Evolutionary conservation across 2,888 invertebrate genomes (phyloP).

Genomic region (Caenorhabditis afra): DNA sequence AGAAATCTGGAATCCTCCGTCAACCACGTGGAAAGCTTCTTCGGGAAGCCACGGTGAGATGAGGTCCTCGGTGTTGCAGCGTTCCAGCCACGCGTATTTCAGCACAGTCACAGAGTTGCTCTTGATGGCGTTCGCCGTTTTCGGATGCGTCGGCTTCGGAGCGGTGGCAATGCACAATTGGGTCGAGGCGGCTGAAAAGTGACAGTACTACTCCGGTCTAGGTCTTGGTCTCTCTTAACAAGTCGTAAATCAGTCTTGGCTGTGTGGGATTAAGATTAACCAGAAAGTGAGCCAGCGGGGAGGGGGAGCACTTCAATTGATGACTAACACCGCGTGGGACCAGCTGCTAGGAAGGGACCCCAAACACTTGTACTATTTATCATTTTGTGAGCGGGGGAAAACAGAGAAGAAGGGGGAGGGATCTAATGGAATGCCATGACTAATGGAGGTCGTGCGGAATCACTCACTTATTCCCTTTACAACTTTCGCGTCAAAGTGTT

Average conservation of each 20-base stretch:
- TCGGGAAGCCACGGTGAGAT: conserved; percentile 50
- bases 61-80: conserved; percentile 54
- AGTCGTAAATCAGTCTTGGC: conserved; percentile 18
- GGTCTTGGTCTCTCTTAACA: not conserved
- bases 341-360: not conserved
- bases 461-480: conserved; percentile 68
- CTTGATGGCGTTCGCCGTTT: conserved; percentile 36
- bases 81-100: conserved; percentile 60
- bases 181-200: conserved; percentile 42
- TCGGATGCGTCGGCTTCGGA: conserved; percentile 52
- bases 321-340: conserved; percentile 20
- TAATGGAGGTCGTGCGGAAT: not conserved
- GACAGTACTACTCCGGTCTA: not conserved
- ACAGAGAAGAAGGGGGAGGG: not conserved
- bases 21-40: conserved; percentile 27
- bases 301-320: conserved; percentile 31
- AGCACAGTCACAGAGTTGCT: conserved; percentile 43
- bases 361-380: conserved; percentile 45
- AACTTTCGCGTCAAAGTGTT: conserved; percentile 66
- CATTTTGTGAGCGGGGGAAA: conserved; percentile 4
- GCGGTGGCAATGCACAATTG: conserved; percentile 51
- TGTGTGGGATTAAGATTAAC: too few relatives aligned
- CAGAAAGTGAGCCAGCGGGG: not conserved
- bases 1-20: conserved; percentile 14
- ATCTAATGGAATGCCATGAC: not conserved